Base-by-base conservation (phyloP, 1,140 invertebrate species). In the Drosophila chauvacae region DNA sequence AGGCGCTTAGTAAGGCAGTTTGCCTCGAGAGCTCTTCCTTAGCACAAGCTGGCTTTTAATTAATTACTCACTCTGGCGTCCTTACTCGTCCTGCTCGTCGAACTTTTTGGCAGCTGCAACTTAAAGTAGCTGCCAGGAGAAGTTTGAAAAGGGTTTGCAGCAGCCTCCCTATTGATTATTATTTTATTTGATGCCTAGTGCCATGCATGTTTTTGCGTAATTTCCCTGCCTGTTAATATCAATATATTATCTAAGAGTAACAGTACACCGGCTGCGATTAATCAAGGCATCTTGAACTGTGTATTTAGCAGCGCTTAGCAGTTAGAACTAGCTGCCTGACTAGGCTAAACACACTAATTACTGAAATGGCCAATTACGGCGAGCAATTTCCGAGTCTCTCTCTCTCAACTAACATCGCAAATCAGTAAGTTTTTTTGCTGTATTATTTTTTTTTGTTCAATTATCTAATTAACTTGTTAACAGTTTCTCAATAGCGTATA, bases 1-100 rank as follows among this genome's bases (percentile, higher is more conserved):
- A 81, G 85, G 85, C 85, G 85, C 85, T 90, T 90, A 90, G 86
- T 88, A 88, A 88, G 84, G 80, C 84, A 90, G 85, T 90, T 90
- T 85, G 77, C 3, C 14, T 50, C 16, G 26, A 28, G 48, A 30
- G 41, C 18, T 37, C 50, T 20, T 56, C 51, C 41, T 63, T 48
- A 42, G 75, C 18, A 39, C 53, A 59, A 60, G 30, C 45, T 75
- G 41, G 70, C 68, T 69, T 90, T 90, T 90, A 90, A 90, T 90
- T 90, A 90, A 90, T 90, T 90, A 90, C 81, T 55, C 14, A 26
- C 45, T 18, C 18, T 37, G n/a, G 33, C 63, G 9, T 60, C 35
- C 45, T 62, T 28, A 39, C 33, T 41, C 20, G 20, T 20, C 0
- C 18, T 7, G 1, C 23, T 16, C 26, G 48, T 28, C 45, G 35